Conservation (phyloP, 2,797 vertebrate species). For the Channallabes apus region DNA sequence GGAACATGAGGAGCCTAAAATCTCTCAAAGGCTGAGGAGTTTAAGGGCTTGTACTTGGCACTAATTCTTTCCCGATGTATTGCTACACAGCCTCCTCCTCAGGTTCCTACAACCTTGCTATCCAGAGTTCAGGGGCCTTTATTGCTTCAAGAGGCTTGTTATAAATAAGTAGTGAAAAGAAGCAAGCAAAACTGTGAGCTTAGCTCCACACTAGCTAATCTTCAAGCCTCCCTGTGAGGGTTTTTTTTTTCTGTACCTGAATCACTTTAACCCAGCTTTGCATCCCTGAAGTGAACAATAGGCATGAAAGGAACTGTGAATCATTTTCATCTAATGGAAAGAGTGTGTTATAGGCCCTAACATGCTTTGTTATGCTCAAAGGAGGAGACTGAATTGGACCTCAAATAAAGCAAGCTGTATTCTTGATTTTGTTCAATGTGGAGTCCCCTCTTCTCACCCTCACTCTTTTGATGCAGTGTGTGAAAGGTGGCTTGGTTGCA, state of each 20-base stretch:
- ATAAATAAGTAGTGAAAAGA: conserved; percentile 46
- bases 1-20: conserved; percentile 37
- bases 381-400: conserved; percentile 23
- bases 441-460: conserved; percentile 16
- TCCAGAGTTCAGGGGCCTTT: conserved; percentile 34
- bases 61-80: conserved; percentile 22
- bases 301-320: conserved; percentile 52
- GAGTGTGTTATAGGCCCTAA: conserved; percentile 55
- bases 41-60: conserved; percentile 33
- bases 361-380: conserved; percentile 50
- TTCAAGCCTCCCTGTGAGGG: conserved; percentile 18
- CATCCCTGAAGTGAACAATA: conserved; percentile 62
- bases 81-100: conserved; percentile 25
- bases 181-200: conserved; percentile 38
- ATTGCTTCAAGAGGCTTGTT: conserved; percentile 40
- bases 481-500: conserved; percentile 55
- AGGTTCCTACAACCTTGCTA: conserved; percentile 34
- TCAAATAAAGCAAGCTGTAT: conserved; percentile 28
- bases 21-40: conserved; percentile 20
- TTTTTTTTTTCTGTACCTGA: conserved; percentile 59
- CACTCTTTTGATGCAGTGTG: conserved; percentile 40
- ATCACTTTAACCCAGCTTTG: conserved; percentile 68
- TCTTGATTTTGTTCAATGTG: conserved; percentile 44
- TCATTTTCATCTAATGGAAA: conserved; percentile 35
- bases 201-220: conserved; percentile 36